Evolutionary conservation across 2,113 vertebrate genomes (phyloP).

Genomic region (Donacobius atricapilla): DNA sequence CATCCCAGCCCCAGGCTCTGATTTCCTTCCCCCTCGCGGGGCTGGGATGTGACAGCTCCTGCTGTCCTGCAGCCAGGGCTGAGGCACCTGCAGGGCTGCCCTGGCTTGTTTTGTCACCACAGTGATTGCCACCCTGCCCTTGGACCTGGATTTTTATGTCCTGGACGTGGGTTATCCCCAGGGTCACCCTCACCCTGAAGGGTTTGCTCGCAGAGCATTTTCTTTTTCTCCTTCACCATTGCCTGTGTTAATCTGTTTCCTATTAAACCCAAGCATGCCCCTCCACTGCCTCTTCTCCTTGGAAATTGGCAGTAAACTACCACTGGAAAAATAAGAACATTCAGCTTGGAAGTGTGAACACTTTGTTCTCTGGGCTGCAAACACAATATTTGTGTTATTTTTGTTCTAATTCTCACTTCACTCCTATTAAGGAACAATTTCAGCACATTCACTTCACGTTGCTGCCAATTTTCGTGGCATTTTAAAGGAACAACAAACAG

Average conservation of each 20-base stretch:
- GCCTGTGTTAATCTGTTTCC: neutral
- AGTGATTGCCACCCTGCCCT: neutral
- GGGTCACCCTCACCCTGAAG: neutral
- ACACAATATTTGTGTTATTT: neutral
- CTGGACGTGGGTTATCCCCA: neutral
- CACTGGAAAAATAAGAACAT: neutral
- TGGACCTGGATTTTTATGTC: neutral
- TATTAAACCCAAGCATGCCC: neutral
- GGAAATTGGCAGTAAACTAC: neutral
- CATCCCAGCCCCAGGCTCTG: neutral
- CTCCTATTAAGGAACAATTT: neutral
- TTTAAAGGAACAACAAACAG: neutral
- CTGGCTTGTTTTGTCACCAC: neutral
- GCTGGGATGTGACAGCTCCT: neutral
- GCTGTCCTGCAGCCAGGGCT: neutral
- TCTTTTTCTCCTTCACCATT: neutral
- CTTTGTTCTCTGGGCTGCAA: neutral
- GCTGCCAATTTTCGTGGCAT: neutral
- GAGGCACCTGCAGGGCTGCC: neutral
- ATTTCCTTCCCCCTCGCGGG: neutral
- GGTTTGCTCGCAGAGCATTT: neutral
- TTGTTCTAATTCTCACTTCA: neutral
- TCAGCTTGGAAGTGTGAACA: neutral
- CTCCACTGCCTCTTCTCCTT: neutral
- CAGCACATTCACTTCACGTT: neutral